phyloP scores from a whole-genome alignment of 2,797 vertebrate genomes.

The Centroberyx gerrardi region DNA sequence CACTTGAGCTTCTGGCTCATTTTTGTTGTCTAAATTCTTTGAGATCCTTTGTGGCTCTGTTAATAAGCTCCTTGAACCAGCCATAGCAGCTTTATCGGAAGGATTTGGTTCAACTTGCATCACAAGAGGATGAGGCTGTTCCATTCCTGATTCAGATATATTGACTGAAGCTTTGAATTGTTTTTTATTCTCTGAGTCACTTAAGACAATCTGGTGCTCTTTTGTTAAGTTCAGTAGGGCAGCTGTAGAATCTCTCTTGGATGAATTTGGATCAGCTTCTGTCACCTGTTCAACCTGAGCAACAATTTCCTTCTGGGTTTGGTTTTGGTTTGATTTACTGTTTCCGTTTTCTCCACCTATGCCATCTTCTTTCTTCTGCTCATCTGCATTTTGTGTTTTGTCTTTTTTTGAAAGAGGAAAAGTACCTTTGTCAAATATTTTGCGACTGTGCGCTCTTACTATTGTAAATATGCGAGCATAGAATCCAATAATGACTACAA shows the following conservation, averaged over 20 bases:
- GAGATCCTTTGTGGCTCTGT: neutral
- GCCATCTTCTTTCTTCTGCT: conserved; percentile 34
- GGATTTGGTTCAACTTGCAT: conserved; percentile 1
- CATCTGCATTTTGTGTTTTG: conserved; percentile 10
- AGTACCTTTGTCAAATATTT: conserved; percentile 85
- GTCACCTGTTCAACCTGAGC: conserved; percentile 25
- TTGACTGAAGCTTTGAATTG: conserved; percentile 32
- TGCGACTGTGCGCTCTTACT: conserved; percentile 81
- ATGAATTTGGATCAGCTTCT: conserved; percentile 34
- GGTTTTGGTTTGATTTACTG: conserved; percentile 40
- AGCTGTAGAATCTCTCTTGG: conserved; percentile 17
- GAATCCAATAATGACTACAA: conserved; percentile 79
- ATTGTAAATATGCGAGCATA: conserved; percentile 82
- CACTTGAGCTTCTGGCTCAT: neutral
- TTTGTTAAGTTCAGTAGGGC: conserved; percentile 34
- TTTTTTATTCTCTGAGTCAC: conserved; percentile 33
- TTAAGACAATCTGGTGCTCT: conserved; percentile 18
- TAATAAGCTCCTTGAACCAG: neutral
- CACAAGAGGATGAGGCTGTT: conserved; percentile 32
- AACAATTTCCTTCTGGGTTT: conserved; percentile 31
- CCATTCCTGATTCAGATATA: conserved; percentile 48
- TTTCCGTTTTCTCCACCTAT: conserved; percentile 32
- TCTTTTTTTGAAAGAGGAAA: conserved; percentile 18
- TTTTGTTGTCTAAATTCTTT: neutral
- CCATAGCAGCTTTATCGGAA: neutral